phyloP scores from a whole-genome alignment of 2,888 invertebrate genomes.

The Xestia xanthographa region DNA sequence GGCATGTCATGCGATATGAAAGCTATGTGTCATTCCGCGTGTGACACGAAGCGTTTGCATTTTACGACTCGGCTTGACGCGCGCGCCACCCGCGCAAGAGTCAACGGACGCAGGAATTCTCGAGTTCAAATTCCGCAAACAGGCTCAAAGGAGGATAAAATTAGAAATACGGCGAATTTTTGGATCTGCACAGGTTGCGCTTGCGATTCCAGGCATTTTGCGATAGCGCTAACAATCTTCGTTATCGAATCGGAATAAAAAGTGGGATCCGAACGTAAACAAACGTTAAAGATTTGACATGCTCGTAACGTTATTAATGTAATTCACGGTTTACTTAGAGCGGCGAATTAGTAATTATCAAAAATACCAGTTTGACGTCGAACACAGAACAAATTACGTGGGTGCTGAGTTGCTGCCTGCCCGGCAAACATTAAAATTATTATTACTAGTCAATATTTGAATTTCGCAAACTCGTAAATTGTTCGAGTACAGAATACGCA shows the following conservation, averaged over 20 bases:
- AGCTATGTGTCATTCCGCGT: constrained; percentile 73
- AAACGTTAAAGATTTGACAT: constrained; percentile 4
- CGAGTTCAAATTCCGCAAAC: constrained; percentile 67
- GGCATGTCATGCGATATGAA: constrained; percentile 67
- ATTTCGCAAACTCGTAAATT: constrained; percentile 41
- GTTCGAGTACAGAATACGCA: constrained; percentile 42
- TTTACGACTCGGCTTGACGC: constrained; percentile 64
- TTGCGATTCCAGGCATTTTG: constrained; percentile 51
- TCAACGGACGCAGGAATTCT: constrained; percentile 68
- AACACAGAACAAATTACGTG: constrained; percentile 38
- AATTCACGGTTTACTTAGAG: constrained; percentile 69
- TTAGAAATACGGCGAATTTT: constrained; percentile 70
- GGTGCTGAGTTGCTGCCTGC: constrained; percentile 27
- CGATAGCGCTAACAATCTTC: constrained; percentile 29
- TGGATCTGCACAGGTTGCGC: constrained; percentile 49
- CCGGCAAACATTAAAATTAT: constrained; percentile 28
- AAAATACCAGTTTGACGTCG: constrained; percentile 44
- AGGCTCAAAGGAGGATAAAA: constrained; percentile 70
- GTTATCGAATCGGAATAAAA: constrained; percentile 15
- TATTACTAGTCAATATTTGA: constrained; percentile 43
- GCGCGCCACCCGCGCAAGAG: constrained; percentile 66
- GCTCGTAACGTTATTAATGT: constrained; percentile 44
- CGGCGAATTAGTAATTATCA: constrained; percentile 72
- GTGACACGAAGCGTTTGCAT: constrained; percentile 68
- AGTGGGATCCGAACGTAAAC: not conserved